Percentiles rank a stretch among this genome's conserved stretches.
Conservation (phyloP, 1,140 invertebrate genomes). For the Drosophila lacteicornis region DNA sequence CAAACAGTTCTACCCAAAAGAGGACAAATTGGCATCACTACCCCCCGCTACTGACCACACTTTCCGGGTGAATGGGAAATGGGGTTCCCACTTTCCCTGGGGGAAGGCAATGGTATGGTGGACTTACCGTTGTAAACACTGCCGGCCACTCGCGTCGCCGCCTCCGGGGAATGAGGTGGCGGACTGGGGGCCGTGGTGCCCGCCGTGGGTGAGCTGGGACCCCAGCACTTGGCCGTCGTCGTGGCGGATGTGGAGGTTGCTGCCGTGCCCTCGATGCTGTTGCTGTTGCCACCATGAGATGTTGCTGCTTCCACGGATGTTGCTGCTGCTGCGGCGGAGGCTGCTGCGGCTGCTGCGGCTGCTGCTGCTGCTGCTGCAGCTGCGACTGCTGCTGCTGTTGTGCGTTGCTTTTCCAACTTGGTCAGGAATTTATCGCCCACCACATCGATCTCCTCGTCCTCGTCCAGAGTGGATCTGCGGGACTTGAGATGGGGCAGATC, state of each 20-base stretch:
- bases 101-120: background rate
- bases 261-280: constrained; percentile 54
- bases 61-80: background rate
- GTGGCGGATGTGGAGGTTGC: constrained; percentile 65
- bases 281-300: constrained; percentile 59
- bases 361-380: constrained; percentile 51
- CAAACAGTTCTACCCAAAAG: background rate
- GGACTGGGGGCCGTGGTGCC: constrained; percentile 90
- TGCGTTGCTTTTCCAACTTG: constrained; percentile 83
- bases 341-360: constrained; percentile 36
- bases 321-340: constrained; percentile 72
- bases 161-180: constrained; percentile 87
- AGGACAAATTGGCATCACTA: background rate
- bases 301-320: constrained; percentile 73
- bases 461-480: constrained; percentile 85
- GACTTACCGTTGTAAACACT: constrained; percentile 89
- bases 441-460: constrained; percentile 94
- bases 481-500: constrained; percentile 69
- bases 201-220: constrained; percentile 90
- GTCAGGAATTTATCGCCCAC: constrained; percentile 87
- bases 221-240: constrained; percentile 87
- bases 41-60: background rate
- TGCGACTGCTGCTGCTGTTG: constrained; percentile 83
- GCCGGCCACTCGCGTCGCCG: constrained; percentile 86
- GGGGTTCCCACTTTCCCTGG: background rate